Evolutionary conservation across 2,113 vertebrate genomes (phyloP).

Genomic region (Oryzias celebensis): DNA sequence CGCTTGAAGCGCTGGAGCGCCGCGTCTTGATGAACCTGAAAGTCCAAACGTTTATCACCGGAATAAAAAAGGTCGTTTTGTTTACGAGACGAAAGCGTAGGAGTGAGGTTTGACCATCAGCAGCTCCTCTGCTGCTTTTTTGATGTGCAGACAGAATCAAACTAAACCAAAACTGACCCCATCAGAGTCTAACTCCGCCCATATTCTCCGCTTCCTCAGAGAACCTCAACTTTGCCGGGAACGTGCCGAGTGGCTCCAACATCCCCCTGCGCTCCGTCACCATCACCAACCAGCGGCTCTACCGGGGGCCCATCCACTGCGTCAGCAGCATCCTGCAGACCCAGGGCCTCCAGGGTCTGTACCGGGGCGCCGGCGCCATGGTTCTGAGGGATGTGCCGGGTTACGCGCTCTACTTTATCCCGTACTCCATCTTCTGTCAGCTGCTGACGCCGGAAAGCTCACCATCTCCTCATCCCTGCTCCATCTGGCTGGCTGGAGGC

Average conservation of each 20-base stretch:
- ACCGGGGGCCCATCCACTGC: constrained; percentile 90
- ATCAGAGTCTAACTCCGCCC: not conserved
- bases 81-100: no score
- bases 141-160: no score
- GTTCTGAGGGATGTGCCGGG: constrained; percentile 91
- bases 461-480: constrained; percentile 72
- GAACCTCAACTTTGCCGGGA: constrained; percentile 71
- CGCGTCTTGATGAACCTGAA: no score
- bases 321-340: constrained; percentile 83
- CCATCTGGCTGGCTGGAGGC: constrained; percentile 90
- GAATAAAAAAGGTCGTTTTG: no score
- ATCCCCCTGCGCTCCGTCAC: constrained; percentile 59
- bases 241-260: constrained; percentile 36
- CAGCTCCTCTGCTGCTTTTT: no score
- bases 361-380: constrained; percentile 89
- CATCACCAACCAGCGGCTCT: constrained; percentile 65
- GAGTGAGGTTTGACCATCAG: no score
- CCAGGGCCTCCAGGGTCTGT: constrained; percentile 88
- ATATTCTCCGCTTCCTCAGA: constrained; percentile 41
- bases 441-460: constrained; percentile 80
- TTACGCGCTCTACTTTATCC: constrained; percentile 92
- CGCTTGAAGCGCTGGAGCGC: no score
- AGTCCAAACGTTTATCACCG: no score
- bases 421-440: constrained; percentile 83
- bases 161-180: no score